Evolutionary conservation across 1,140 invertebrate genomes (phyloP), one percentile per base, ranked within the genome.

Genomic region (Cyphomyrmex costatus): DNA sequence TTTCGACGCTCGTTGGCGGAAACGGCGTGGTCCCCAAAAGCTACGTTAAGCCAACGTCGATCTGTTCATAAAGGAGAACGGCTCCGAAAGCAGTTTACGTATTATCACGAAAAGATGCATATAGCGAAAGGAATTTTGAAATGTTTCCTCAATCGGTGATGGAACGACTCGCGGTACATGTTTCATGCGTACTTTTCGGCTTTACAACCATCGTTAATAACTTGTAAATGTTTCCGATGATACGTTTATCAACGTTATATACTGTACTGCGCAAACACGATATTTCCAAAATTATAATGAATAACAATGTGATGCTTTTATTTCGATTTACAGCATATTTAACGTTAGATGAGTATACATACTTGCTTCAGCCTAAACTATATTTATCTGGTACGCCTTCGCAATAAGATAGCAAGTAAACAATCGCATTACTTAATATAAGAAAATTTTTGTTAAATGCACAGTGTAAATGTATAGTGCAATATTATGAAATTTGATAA

Each of bases 1-100:
- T 87, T 87, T 65, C 86, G 63, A 85, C 42, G 80, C 42, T 65
- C 60, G 70, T 30, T 84, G 56, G 51, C 79, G 68, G 79, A 77
- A 77, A 49, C 56, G 56, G 14, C 14, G 16, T 7, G 36, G 36
- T 19, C 16, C 42, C 58, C 36, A 14, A 71, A 51, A 70, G 63
- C 56, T 36, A n/a, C n/a, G 68, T 83, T 49, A 60, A 73, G 4
- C 24, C n/a, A 42, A 42, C 58, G 27, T 42, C 14, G 78, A 84
- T 60, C 71, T 63, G 70, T 27, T 73, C 42, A 51, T 77, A 84
- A 84, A 63, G n/a, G 71, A 63, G 36, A 27, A 49, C 36, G 36
- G 10, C 53, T 27, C 27, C 46, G 33, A 84, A 51, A 84, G 33
- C 27, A 12, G n/a, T 16, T n/a, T n/a, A 21, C 36, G n/a, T 12